Base-by-base conservation (phyloP, 2,797 vertebrate genomes). In the Apodemus agrarius region DNA sequence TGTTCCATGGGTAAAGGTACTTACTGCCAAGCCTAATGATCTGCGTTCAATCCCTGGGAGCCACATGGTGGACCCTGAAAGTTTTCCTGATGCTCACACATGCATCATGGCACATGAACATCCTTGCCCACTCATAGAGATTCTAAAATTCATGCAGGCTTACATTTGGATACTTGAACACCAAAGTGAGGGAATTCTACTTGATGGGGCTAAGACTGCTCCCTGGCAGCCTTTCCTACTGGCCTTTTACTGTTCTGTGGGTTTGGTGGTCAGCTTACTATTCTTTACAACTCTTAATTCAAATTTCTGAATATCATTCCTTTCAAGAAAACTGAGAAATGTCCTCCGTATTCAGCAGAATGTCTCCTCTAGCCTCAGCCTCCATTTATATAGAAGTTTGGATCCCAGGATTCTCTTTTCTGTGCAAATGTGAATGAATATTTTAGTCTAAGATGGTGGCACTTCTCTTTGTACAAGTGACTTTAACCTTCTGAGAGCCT, bases 401-500 rank as follows among this genome's bases (percentile, higher is more conserved):
- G 22, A 11, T 21, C 2, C n/a, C 57, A 84, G 43, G 72, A 19
- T 0, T 6, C 26, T 92, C 72, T 43, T 83, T 91, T 65, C 6
- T 79, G 22, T 84, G 72, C 13, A 59, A 22, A 75, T 0, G 0
- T 49, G 31, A 43, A 2, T 49, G 31, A 43, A 2, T 86, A 87
- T 90, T 96, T 90, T 43, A 37, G 11, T n/a, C 26, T n/a, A 80
- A 81, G 72, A 85, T 65, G 8, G 40, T 6, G 10, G 17, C 63
- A 24, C 59, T 94, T 95, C 92, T 49, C 8, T 76, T 69, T 52
- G 1, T 59, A 34, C 12, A 49, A 46, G 31, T 54, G n/a, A 92
- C 46, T 82, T 88, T 57, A 82, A 26, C 34, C 76, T 95, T 94
- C 90, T 37, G 31, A 95, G 49, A 83, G n/a, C 54, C 91, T 96